Evolutionary conservation across 2,888 invertebrate genomes (phyloP), one percentile per base, ranked within the genome.

Genomic region (Diploptera punctata): DNA sequence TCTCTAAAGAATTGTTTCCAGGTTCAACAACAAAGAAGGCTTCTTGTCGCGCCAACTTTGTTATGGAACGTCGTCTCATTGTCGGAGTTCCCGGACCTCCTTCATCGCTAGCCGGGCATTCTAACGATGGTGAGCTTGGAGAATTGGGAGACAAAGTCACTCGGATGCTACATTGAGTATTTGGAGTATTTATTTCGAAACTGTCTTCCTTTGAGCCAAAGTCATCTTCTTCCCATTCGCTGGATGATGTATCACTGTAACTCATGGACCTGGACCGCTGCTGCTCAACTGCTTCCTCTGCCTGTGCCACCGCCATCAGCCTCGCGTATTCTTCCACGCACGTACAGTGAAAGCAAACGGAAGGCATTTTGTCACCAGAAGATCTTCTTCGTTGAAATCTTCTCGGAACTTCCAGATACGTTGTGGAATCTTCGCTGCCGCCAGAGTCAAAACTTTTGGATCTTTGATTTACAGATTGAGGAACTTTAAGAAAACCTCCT

Each of bases 401-500:
- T 82, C 76, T 82, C 73, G 84, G 84, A 75, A 90, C 89, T 82
- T 90, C 86, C 26, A 87, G 78, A 71, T 83, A 84, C 7, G 83
- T 81, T 76, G 89, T 88, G 77, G 89, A 76, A 31, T 76, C 70
- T 1, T 68, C 74, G 47, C 38, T 89, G 76, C 90, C 91, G 73
- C 89, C 90, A 31, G 92, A 92, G 82, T 94, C 94, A 80, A 94
- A 92, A 79, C 93, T 93, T 77, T 90, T 90, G 75, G 93, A 93
- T 61, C 94, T 87, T 70, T 90, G 92, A 54, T 89, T 87, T 69
- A 75, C 70, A 49, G 68, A 73, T 70, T 77, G 68, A 70, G 77
- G 67, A 54, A 77, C 76, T 69, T 76, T 67, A 68, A 76, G 72
- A 43, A 78, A 70, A 13, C 26, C 47, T 73, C 77, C 62, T 73